Conservation (phyloP, 1,140 invertebrate genomes). For the Ostrea edulis region DNA sequence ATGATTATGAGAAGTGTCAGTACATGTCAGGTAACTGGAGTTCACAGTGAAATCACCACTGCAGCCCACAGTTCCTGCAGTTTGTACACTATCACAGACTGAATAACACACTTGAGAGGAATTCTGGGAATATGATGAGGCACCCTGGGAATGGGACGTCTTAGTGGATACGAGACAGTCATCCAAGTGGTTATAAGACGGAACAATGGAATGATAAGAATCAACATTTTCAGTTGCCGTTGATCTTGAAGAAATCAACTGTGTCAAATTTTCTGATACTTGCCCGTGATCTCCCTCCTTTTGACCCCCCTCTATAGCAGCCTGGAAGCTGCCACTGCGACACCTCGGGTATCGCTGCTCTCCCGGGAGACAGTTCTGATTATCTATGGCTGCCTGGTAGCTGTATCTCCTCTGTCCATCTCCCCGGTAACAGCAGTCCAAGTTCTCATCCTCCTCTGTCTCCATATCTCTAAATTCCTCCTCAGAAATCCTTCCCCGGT, state of each 20-base stretch:
- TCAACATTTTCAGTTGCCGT: neutral
- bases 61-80: neutral
- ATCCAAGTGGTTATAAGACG: neutral
- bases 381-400: constrained; percentile 44
- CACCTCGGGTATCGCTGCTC: constrained; percentile 34
- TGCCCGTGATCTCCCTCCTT: neutral
- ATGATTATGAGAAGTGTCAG: constrained; percentile 24
- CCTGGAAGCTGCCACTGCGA: constrained; percentile 55
- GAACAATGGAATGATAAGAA: neutral
- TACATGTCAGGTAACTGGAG: constrained; percentile 11
- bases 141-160: neutral
- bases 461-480: neutral
- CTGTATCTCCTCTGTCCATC: constrained; percentile 18
- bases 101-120: neutral
- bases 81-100: neutral
- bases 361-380: constrained; percentile 36
- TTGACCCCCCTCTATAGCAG: constrained; percentile 56
- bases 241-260: neutral
- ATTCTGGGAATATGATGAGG: neutral
- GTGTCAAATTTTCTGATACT: neutral
- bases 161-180: neutral
- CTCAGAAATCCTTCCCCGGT: neutral
- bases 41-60: constrained; percentile 14
- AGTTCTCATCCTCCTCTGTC: neutral
- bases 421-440: neutral